A percentile compares a stretch with the other conserved stretches of the same genome.
Conservation (phyloP, 2,797 vertebrate genomes). For the Tapirus indicus region DNA sequence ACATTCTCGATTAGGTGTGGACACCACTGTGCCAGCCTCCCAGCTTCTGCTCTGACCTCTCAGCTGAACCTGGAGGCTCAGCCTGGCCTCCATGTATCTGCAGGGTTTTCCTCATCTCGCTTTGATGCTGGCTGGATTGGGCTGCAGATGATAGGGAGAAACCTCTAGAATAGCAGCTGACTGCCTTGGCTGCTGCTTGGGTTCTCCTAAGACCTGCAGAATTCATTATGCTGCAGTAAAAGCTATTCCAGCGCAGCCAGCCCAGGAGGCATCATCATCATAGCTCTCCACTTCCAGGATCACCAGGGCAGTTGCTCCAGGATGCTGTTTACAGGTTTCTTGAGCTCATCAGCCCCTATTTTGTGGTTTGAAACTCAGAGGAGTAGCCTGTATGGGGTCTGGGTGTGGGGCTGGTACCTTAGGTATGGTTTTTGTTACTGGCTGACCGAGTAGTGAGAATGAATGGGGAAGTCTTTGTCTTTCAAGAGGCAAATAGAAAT, state of each 20-base stretch:
- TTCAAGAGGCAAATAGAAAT: constrained; percentile 1
- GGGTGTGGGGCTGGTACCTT: not conserved
- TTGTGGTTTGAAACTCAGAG: not conserved
- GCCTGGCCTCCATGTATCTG: not conserved
- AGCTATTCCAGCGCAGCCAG: not conserved
- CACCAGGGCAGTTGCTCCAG: not conserved
- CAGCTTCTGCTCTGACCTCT: not conserved
- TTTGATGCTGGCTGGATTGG: not conserved
- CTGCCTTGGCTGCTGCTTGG: not conserved
- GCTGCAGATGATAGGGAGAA: not conserved
- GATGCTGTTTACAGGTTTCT: not conserved
- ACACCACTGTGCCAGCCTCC: not conserved
- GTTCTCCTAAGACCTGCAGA: constrained; percentile 42
- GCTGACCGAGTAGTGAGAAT: not conserved
- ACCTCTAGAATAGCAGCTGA: not conserved
- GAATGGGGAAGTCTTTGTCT: not conserved
- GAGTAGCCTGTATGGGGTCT: not conserved
- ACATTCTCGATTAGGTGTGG: not conserved
- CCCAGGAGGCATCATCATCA: not conserved
- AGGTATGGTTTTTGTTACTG: not conserved
- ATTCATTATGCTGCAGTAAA: not conserved
- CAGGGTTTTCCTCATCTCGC: not conserved
- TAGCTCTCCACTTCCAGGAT: not conserved
- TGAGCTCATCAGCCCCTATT: not conserved
- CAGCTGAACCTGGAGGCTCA: not conserved